Base-by-base conservation (phyloP, 2,888 invertebrate species). In the Nomada goodeniana region DNA sequence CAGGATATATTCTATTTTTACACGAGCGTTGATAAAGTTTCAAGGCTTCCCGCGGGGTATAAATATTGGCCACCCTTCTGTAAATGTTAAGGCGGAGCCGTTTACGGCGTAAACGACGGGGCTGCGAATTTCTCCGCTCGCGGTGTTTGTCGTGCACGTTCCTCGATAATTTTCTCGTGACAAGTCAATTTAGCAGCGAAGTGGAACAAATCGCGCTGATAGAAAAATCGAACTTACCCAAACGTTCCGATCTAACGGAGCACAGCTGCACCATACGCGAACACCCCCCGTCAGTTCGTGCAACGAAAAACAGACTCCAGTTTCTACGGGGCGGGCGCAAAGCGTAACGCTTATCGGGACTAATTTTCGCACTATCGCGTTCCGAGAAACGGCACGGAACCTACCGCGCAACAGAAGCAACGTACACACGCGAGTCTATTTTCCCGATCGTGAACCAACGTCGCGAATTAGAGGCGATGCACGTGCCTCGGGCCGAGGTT, bases 1-100 rank as follows among this genome's bases (percentile, higher is more conserved):
- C 50, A 63, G 59, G 59, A 60, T 65, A 57, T 60, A 79, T 75
- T 78, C 82, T 71, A 65, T 69, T 72, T 70, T 79, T 82, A 68
- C 64, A 26, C 63, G 11, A 47, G 18, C 36, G 50, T 67, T 68
- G 73, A 81, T 82, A 73, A 68, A 53, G 53, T 59, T 42, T 50
- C 79, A 60, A 73, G 59, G 69, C 59, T 55, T 26, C 64, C 29
- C 36, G 42, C 18, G 29, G 13, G 26, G 29, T 68, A 44, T 42
- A 20, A 50, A 63, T 63, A 69, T 57, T 47, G 23, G n/a, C 57
- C 55, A 67, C 55, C 65, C 57, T 26, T 2, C n/a, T n/a, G 15
- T 13, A 13, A n/a, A 29, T 3, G 36, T 3, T 3, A 57, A 9
- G 55, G 3, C 5, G 7, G 7, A 36, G 18, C 0, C 13, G 57